Evolutionary conservation across 2,113 vertebrate genomes (phyloP).

Genomic region (Mesembrinibis cayennensis): DNA sequence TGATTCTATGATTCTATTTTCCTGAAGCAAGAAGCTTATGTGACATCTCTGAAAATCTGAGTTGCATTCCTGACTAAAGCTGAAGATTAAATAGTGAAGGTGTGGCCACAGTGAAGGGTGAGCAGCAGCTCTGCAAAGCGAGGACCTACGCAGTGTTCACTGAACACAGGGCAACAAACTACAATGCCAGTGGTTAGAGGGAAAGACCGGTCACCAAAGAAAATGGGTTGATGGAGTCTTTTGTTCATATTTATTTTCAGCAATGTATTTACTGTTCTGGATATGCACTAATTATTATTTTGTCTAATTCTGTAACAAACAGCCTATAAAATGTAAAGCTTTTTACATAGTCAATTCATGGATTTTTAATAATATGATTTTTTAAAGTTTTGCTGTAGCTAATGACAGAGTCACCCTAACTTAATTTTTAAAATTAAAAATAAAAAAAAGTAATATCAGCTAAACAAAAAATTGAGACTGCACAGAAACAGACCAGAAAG

Average conservation of each 20-base stretch:
- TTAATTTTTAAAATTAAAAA: background rate
- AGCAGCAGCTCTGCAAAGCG: background rate
- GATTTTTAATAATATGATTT: background rate
- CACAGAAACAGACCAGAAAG: background rate
- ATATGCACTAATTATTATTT: background rate
- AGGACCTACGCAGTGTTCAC: background rate
- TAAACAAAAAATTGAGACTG: background rate
- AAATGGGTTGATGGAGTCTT: fast-evolving
- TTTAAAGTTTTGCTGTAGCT: background rate
- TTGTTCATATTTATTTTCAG: background rate
- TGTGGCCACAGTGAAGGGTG: background rate
- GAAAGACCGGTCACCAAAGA: background rate
- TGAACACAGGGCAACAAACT: background rate
- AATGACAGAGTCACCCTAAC: background rate
- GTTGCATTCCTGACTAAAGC: background rate
- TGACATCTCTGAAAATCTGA: background rate
- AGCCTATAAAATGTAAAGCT: background rate
- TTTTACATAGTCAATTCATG: background rate
- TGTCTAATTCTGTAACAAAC: background rate
- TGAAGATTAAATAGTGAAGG: background rate
- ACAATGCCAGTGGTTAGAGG: background rate
- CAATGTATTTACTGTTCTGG: background rate
- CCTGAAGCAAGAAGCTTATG: background rate
- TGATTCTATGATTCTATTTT: too few species aligned
- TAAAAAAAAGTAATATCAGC: background rate